A percentile compares a stretch with the other conserved stretches of the same genome.
Conservation (phyloP, 2,888 invertebrate genomes). For the Drosophila pseudotakahashii region DNA sequence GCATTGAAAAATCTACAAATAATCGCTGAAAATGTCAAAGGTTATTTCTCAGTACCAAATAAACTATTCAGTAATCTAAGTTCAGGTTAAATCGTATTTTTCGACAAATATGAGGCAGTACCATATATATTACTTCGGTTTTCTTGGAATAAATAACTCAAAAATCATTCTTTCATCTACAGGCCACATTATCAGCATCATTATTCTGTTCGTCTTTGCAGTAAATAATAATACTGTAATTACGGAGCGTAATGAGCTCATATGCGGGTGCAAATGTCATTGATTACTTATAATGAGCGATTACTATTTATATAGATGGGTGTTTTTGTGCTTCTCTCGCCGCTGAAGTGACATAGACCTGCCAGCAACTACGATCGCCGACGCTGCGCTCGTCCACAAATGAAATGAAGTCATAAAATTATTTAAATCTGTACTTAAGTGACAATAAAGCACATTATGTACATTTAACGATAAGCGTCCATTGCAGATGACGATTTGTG, state of each 20-base stretch:
- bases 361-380: conserved; percentile 14
- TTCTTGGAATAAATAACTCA: conserved; percentile 18
- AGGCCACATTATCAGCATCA: conserved; percentile 22
- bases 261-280: conserved; percentile 63
- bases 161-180: conserved; percentile 6
- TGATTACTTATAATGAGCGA: conserved; percentile 53
- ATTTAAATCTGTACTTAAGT: conserved; percentile 74
- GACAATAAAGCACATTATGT: conserved; percentile 72
- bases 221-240: conserved; percentile 49
- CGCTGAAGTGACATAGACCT: conserved; percentile 28
- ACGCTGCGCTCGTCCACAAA: conserved; percentile 19
- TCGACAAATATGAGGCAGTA: not conserved
- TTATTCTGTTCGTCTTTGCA: conserved; percentile 20
- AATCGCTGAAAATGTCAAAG: too few relatives aligned
- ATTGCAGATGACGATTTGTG: conserved; percentile 46
- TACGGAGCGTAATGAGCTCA: conserved; percentile 47
- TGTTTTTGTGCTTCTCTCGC: conserved; percentile 19
- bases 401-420: conserved; percentile 73
- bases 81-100: not conserved
- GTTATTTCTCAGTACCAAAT: not conserved
- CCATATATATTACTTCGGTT: not conserved
- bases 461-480: conserved; percentile 57
- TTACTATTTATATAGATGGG: conserved; percentile 34
- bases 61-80: not conserved
- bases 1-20: not conserved